Base-by-base conservation (phyloP, 2,888 invertebrate genomes). In the Sesamia inferens region DNA sequence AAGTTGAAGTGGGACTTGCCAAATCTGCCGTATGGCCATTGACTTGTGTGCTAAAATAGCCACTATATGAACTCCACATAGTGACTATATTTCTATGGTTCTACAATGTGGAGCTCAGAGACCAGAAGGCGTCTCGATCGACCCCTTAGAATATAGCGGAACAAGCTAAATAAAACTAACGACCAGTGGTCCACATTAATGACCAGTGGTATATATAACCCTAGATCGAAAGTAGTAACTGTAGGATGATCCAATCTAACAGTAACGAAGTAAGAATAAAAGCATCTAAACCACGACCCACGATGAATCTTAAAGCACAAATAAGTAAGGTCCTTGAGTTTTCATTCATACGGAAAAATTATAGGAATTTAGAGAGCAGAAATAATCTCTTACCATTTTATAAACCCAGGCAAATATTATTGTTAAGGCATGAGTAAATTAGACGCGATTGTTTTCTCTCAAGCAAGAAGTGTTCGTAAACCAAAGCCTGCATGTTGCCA, bases 361-460 rank as follows among this genome's bases (percentile, higher is more conserved):
- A 69, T 54, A 42, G 42, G 5, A 3, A 31, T 31, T 54, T 69
- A 24, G 3, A 5, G 4, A 47, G 19, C 19, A 71, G 5, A 48
- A 58, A 71, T 14, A 42, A 48, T 3, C 19, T 19, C 11, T 6
- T 13, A 55, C 42, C 10, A 39, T 44, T 47, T 10, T 67, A 19
- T 39, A 48, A 19, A 71, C 22, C 54, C 10, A 48, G 11, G 6
- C 6, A 19, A 55, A 48, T 54, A 59, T 58, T 58, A n/a, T 51
- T 44, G 62, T 71, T 31, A 63, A 58, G 58, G n/a, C n/a, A n/a
- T 54, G 71, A 71, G 24, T 54, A 79, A 71, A 79, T 71, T 24
- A 68, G 55, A 71, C 48, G 71, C 48, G 48, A 78, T 76, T 62
- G 62, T 51, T 62, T 71, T 65, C 54, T 44, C 19, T 55, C 31